phyloP scores from a whole-genome alignment of 2,888 invertebrate species.

The Lissonota sp. region DNA sequence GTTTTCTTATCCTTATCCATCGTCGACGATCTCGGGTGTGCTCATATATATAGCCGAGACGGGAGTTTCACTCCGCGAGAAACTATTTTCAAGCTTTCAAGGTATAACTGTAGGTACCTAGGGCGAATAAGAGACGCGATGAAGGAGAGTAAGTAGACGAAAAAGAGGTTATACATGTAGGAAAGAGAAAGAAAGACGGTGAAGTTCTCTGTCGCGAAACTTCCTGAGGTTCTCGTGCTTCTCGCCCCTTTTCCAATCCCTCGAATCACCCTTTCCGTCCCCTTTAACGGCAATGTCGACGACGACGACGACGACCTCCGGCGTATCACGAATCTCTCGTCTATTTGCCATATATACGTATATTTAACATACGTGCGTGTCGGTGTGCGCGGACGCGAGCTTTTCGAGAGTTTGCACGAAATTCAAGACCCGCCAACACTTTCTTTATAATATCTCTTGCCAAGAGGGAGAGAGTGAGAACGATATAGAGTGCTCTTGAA shows the following conservation, averaged over 20 bases:
- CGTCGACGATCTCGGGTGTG: constrained; percentile 43
- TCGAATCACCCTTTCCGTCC: constrained; percentile 33
- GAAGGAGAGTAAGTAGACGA: constrained; percentile 23
- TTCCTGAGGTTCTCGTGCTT: neutral
- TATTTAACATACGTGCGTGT: neutral
- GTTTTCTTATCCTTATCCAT: constrained; percentile 70
- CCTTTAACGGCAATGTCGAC: constrained; percentile 6
- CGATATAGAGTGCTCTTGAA: neutral
- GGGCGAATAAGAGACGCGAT: constrained; percentile 26
- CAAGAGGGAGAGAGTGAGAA: neutral
- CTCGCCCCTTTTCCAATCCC: constrained; percentile 38
- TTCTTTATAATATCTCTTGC: constrained; percentile 13
- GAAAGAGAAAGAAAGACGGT: neutral
- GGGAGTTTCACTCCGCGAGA: neutral
- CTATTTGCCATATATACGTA: neutral
- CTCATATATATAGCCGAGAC: neutral
- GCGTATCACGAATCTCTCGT: constrained; percentile 50
- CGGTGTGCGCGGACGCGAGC: constrained; percentile 1
- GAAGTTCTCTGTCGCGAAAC: neutral
- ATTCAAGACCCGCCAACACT: constrained; percentile 26
- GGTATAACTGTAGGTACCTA: constrained; percentile 28
- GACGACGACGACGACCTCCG: constrained; percentile 28
- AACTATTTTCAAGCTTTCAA: constrained; percentile 48
- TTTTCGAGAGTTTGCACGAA: constrained; percentile 42
- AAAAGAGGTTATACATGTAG: neutral